These are phyloP conservation scores for Heliangelus exortis DNA, from an alignment of 2,797 vertebrate species.

Conservation along the genomic window DNA sequence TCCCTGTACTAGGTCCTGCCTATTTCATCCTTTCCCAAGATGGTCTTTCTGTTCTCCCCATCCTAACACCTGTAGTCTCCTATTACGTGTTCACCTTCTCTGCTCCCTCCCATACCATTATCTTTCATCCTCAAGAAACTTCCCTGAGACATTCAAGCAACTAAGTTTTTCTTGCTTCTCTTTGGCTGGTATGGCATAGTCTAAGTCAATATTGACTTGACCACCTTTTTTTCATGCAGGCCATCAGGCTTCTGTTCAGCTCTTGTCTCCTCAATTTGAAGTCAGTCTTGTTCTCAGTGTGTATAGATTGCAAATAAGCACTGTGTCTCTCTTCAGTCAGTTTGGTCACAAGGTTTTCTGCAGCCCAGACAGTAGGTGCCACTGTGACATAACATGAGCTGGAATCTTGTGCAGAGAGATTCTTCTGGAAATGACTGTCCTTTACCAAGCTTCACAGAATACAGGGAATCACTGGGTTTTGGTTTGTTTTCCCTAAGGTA, in stretches of 20 bases:
- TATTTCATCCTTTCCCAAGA: background rate
- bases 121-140: background rate
- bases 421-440: background rate
- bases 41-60: background rate
- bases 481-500: background rate
- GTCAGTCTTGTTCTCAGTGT: background rate
- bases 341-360: background rate
- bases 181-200: background rate
- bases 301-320: background rate
- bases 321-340: background rate
- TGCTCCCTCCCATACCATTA: background rate
- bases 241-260: background rate
- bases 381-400: fast-evolving
- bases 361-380: background rate
- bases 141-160: background rate
- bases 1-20: background rate
- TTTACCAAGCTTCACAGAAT: background rate
- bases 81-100: background rate
- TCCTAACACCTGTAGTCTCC: background rate
- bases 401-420: background rate
- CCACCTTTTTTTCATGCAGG: background rate
- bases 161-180: background rate
- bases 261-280: background rate
- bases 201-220: background rate
- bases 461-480: background rate